These are phyloP conservation scores for Drosophila meridiana DNA, from an alignment of 2,888 invertebrate genomes.

Conservation along the genomic window DNA sequence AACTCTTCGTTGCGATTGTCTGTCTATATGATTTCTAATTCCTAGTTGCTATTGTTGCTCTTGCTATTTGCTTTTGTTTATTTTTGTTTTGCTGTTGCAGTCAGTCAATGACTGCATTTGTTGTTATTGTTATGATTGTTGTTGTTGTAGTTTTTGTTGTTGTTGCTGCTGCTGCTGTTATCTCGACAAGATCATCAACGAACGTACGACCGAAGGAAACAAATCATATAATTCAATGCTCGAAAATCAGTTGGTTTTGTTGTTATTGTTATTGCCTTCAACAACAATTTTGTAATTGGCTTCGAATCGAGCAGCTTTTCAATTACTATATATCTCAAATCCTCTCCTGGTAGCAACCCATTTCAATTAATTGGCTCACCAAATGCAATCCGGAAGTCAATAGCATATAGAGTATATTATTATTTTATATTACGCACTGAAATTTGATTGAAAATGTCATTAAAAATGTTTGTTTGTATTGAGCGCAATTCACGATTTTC, in stretches of 20 bases:
- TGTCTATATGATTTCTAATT: background rate
- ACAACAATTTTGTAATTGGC: constrained; percentile 43
- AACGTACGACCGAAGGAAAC: constrained; percentile 1
- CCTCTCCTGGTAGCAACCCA: constrained; percentile 20
- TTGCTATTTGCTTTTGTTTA: constrained; percentile 37
- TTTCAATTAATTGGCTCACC: constrained; percentile 37
- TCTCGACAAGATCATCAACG: constrained; percentile 60
- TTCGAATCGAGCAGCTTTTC: constrained; percentile 23
- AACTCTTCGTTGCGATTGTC: background rate
- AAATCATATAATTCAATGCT: constrained; percentile 36
- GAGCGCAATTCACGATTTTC: constrained; percentile 23
- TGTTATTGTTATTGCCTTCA: constrained; percentile 27
- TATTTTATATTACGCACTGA: constrained; percentile 37
- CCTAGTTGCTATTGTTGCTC: constrained; percentile 8
- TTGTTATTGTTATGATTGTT: constrained; percentile 31
- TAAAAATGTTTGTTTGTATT: constrained; percentile 15
- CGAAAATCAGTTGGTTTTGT: constrained; percentile 33
- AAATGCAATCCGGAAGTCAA: constrained; percentile 58
- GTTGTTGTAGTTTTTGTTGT: background rate
- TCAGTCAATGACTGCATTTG: constrained; percentile 63
- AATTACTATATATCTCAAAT: constrained; percentile 23
- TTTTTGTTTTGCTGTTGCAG: constrained; percentile 36
- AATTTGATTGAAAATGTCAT: constrained; percentile 42
- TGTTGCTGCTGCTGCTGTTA: constrained; percentile 46
- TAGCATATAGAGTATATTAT: constrained; percentile 17